Evolutionary conservation across 1,140 invertebrate genomes (phyloP).

Genomic region (Dendrolimus punctatus): DNA sequence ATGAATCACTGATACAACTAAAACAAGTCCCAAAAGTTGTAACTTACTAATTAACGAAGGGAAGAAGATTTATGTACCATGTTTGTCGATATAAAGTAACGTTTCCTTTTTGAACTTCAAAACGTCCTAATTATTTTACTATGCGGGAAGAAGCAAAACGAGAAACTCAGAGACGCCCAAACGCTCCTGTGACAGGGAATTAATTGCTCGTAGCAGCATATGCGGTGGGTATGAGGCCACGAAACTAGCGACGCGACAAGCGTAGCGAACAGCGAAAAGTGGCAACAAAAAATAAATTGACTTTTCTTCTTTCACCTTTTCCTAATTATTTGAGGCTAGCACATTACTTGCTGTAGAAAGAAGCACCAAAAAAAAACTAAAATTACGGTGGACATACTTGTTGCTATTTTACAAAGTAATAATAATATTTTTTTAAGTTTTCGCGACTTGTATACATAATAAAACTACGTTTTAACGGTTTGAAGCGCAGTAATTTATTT

Average conservation of each 20-base stretch:
- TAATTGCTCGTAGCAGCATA: slow-evolving; percentile 68
- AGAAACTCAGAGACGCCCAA: slow-evolving; percentile 60
- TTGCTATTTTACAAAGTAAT: no score
- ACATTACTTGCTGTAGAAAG: no score
- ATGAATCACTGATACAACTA: slow-evolving; percentile 8
- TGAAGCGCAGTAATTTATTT: no score
- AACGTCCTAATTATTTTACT: slow-evolving; percentile 69
- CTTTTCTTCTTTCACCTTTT: no score
- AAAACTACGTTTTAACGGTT: no score
- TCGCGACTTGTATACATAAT: no score
- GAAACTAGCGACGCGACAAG: slow-evolving; percentile 14
- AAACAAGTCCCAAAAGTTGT: slow-evolving; percentile 12
- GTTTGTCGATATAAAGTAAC: slow-evolving; percentile 69
- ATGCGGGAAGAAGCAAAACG: slow-evolving; percentile 60
- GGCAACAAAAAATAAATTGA: no score
- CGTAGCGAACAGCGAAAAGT: slow-evolving; percentile 16
- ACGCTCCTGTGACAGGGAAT: slow-evolving; percentile 69
- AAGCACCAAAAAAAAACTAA: no score
- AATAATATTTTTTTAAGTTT: no score
- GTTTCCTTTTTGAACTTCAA: slow-evolving; percentile 70
- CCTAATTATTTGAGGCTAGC: no score
- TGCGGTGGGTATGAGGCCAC: slow-evolving; percentile 32
- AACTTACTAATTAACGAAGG: slow-evolving; percentile 56
- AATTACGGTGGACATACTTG: no score
- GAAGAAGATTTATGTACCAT: slow-evolving; percentile 68